phyloP scores from a whole-genome alignment of 2,888 invertebrate species.

The Hipparchia sbordonii region DNA sequence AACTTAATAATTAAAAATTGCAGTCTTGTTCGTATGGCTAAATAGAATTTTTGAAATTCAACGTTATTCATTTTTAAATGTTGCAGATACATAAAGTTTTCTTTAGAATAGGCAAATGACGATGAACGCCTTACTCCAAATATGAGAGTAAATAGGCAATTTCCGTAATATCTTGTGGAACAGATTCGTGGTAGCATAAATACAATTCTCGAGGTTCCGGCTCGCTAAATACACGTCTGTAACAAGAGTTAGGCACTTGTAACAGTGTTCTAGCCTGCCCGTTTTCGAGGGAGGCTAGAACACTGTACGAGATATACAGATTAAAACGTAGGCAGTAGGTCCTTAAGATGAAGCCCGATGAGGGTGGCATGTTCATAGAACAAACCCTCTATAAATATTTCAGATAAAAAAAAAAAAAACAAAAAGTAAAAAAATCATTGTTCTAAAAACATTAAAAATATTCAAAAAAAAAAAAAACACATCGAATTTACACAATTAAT shows the following conservation, averaged over 20 bases:
- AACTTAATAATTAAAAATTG: background rate
- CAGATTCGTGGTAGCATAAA: slow-evolving; percentile 92
- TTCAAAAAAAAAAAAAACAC: too few relatives aligned
- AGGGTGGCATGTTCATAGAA: too few relatives aligned
- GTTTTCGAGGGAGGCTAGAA: too few relatives aligned
- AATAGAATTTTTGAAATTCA: background rate
- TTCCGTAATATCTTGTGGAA: slow-evolving; percentile 94
- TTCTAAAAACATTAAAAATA: background rate
- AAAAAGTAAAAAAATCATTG: background rate
- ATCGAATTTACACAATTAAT: too few relatives aligned
- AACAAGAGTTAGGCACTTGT: too few relatives aligned
- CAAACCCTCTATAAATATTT: too few relatives aligned
- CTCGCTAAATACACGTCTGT: slow-evolving; percentile 88
- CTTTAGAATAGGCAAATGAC: background rate
- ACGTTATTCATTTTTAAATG: background rate
- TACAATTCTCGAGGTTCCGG: slow-evolving; percentile 92
- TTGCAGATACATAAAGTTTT: background rate
- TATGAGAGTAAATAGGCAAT: slow-evolving; percentile 90
- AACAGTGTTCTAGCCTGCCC: too few relatives aligned
- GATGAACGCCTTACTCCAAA: slow-evolving; percentile 57
- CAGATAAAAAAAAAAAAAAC: too few relatives aligned
- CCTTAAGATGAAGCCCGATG: too few relatives aligned
- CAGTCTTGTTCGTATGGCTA: slow-evolving; percentile 13
- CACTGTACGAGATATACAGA: too few relatives aligned
- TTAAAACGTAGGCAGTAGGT: too few relatives aligned